phyloP scores from a whole-genome alignment of 1,140 invertebrate genomes.

The Dendroctonus valens region DNA sequence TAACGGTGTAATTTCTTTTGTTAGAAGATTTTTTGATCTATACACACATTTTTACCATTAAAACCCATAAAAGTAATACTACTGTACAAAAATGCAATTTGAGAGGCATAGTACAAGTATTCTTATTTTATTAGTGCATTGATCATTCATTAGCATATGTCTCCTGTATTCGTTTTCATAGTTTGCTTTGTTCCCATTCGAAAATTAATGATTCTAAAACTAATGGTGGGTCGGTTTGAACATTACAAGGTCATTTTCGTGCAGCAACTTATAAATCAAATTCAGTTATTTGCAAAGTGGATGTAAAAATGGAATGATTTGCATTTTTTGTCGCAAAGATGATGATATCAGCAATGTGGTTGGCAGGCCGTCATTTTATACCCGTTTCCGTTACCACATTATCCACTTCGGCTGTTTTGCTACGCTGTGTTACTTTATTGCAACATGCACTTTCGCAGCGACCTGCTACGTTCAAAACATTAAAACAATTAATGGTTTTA shows the following conservation, averaged over 20 bases:
- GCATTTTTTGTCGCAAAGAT: slow-evolving; percentile 28
- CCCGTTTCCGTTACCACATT: slow-evolving; percentile 30
- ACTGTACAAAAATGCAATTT: too few species aligned
- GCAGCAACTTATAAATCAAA: slow-evolving; percentile 22
- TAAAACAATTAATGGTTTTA: neutral
- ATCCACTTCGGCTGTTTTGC: slow-evolving; percentile 15
- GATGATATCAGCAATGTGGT: slow-evolving; percentile 27
- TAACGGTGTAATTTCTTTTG: too few species aligned
- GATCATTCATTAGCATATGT: too few species aligned
- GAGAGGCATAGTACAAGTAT: too few species aligned
- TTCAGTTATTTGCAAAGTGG: slow-evolving; percentile 27
- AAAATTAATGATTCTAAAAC: too few species aligned
- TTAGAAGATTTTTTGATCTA: too few species aligned
- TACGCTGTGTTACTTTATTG: slow-evolving; percentile 12
- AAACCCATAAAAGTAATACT: too few species aligned
- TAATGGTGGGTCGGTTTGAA: neutral
- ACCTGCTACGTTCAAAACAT: slow-evolving; percentile 2
- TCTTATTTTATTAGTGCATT: too few species aligned
- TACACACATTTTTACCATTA: too few species aligned
- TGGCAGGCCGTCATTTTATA: slow-evolving; percentile 28
- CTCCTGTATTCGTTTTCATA: too few species aligned
- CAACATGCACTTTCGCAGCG: slow-evolving; percentile 20
- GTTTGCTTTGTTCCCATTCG: too few species aligned
- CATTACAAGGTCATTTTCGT: slow-evolving; percentile 13
- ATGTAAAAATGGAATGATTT: slow-evolving; percentile 26